Conservation (phyloP, 2,113 vertebrate species). For the Alces alces region DNA sequence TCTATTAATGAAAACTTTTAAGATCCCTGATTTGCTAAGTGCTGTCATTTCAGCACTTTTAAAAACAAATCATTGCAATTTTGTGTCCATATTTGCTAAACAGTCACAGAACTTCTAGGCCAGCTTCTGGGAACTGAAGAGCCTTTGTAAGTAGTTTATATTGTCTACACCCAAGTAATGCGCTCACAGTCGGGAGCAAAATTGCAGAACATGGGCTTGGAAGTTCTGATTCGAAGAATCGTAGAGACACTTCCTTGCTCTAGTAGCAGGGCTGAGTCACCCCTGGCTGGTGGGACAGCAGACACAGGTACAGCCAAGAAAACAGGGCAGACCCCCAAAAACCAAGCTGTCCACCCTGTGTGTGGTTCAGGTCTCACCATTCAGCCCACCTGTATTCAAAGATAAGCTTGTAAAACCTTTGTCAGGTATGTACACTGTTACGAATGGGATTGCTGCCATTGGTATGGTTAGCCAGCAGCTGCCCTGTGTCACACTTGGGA, state of each 20-base stretch:
- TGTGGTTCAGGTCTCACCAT: conserved; percentile 85
- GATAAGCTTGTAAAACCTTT: neutral
- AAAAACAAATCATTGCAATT: conserved; percentile 41
- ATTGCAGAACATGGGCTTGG: conserved; percentile 84
- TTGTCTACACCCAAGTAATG: conserved; percentile 85
- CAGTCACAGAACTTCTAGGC: conserved; percentile 53
- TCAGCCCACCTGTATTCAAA: conserved; percentile 78
- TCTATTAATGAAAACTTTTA: too few relatives aligned
- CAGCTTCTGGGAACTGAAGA: conserved; percentile 74
- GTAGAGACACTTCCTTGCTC: conserved; percentile 82
- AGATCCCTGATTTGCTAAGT: neutral
- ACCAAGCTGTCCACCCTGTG: conserved; percentile 84
- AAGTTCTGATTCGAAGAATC: conserved; percentile 78
- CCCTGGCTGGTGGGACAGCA: conserved; percentile 84
- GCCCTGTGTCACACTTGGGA: neutral
- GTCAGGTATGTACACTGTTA: too few relatives aligned
- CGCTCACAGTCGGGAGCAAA: conserved; percentile 84
- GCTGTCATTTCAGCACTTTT: neutral
- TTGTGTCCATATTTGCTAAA: conserved; percentile 16
- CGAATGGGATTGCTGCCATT: fast-evolving
- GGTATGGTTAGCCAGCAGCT: neutral
- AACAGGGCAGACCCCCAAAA: conserved; percentile 83
- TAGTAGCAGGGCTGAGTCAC: conserved; percentile 83
- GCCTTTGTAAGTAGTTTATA: conserved; percentile 84
- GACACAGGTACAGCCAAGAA: conserved; percentile 88